phyloP scores from a whole-genome alignment of 1,140 invertebrate species.

The Ptiloglossa arizonensis region DNA sequence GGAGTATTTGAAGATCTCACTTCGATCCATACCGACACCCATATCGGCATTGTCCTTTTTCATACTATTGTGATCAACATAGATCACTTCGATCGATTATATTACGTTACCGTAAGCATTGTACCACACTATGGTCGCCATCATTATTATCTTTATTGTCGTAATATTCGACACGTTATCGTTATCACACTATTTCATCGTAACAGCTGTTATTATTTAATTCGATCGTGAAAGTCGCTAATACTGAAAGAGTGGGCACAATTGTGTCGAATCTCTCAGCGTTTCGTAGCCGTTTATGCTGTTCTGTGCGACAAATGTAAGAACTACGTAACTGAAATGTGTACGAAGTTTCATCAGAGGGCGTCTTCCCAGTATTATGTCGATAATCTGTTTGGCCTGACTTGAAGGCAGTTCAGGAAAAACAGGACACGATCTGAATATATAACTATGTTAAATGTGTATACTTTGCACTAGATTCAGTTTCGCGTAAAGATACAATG shows the following conservation, averaged over 20 bases:
- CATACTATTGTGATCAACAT: neutral
- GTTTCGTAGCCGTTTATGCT: neutral
- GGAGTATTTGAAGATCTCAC: neutral
- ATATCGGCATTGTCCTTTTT: conserved; percentile 1
- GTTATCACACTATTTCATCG: neutral
- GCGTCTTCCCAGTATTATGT: conserved; percentile 29
- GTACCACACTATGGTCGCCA: neutral
- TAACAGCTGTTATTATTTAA: neutral
- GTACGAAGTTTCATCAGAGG: neutral
- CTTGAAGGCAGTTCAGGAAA: neutral
- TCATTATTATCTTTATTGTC: neutral
- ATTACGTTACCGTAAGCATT: neutral
- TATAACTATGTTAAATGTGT: neutral
- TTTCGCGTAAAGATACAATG: neutral
- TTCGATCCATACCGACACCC: neutral
- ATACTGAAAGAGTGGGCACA: neutral
- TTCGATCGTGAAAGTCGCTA: neutral
- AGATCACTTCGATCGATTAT: neutral
- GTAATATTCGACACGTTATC: neutral
- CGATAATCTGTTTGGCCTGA: neutral
- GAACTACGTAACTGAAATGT: neutral
- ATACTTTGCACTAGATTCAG: neutral
- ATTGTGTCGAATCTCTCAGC: neutral
- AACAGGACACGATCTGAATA: neutral
- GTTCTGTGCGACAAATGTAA: neutral